Base-by-base conservation (phyloP, 2,888 invertebrate species). In the Andricus curvator region DNA sequence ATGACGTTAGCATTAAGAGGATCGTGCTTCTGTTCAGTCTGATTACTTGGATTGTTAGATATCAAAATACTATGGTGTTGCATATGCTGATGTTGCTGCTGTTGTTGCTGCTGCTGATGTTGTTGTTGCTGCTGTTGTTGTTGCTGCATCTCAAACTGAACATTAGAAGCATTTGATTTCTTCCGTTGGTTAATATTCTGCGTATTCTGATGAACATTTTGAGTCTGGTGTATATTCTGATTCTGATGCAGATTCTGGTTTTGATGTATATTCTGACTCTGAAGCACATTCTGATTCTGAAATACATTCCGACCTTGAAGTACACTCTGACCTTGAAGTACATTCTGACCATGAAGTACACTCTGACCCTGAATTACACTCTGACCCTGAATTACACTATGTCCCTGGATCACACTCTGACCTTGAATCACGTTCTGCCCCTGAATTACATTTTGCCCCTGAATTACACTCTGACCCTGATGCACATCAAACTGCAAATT, bases 11-110 rank as follows among this genome's bases (percentile, higher is more conserved):
- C 88, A 17, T 92, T 92, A 15, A 92, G 82, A 81, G 74, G 80
- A 66, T 37, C 82, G 17, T 80, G 83, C 17, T 78, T 76, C 13
- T 84, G 82, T 1, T 81, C 81, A 51, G 79, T 80, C 29, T 85
- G 83, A 64, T 81, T 84, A 4, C 86, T 82, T 22, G 90, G 85
- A 67, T 86, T 86, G 80, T 89, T 90, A 0, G 92, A 90, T 44
- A 92, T 92, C 33, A 92, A 83, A 25, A 92, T 91, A 77, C 90
- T 92, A 66, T 90, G 89, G 65, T 90, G 90, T 56, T 89, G 90
- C 78, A 85, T 82, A 81, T 88, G 87, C 25, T 86, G 84, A 13
- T 84, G 84, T 44, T 84, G 85, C 22, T 85, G 86, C 33, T 86
- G 87, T 41, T 87, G 86, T 33, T 87, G 88, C 2, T 81, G 81